Base-by-base conservation (phyloP, 2,797 vertebrate genomes). In the Eptatretus atami region DNA sequence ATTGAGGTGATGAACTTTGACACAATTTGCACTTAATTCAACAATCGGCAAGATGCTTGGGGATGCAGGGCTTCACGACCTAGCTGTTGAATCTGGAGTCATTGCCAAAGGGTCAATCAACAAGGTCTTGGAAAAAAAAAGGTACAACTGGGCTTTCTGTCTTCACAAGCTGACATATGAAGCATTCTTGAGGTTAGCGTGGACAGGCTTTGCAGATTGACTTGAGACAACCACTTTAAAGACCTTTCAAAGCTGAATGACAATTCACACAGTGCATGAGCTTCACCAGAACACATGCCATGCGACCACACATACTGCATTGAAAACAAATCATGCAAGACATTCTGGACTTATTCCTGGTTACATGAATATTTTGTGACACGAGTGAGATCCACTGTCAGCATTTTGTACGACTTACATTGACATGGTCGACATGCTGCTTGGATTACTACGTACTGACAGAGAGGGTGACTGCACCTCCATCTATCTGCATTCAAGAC, bases 191-290 rank as follows among this genome's bases (percentile, higher is more conserved):
- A 61, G 11, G 25, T 61, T 61, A n/a, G 57, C 57, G 9, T 61
- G 57, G 57, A 61, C 12, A 61, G 57, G 57, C 57, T 61, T 61
- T 61, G 57, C 9, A 61, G 57, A 61, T 61, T 61, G 57, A 12
- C 57, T 61, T 61, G 9, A 12, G 55, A 61, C 57, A 61, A 61
- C 12, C 57, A 61, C 57, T 10, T 9, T 61, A 12, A 61, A 61
- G 57, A 61, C 12, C 57, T 61, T 8, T 12, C 12, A 12, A 61
- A 61, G 9, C 57, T 25, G 10, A 12, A 61, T 61, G 11, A 61
- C 57, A 61, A 61, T 61, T 61, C 10, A 11, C 12, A 12, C 12
- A 12, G n/a, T 61, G 12, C 12, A 25, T 11, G 3, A 61, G 57
- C 57, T 61, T 61, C 57, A 12, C 12, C 57, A 61, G 9, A 9